A percentile compares a stretch with the other conserved stretches of the same genome.
Evolutionary conservation across 2,113 vertebrate genomes (phyloP).

Genomic region (Podocnemis expansa): DNA sequence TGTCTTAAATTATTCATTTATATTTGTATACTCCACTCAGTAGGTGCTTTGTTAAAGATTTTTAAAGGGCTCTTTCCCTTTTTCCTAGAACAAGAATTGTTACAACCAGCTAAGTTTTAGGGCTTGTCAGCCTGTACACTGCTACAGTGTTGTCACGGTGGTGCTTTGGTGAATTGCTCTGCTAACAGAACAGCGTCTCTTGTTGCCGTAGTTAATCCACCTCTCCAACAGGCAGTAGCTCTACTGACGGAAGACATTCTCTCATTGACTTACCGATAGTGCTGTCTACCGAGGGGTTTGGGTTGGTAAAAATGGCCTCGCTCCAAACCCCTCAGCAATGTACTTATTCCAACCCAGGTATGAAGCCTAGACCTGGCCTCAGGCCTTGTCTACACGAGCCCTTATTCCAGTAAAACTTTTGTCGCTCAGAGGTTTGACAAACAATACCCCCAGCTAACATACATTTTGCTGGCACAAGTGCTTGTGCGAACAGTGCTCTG

Average conservation of each 20-base stretch:
- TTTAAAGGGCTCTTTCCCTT: background rate
- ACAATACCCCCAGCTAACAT: too few species aligned
- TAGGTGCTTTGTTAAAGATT: background rate
- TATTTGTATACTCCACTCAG: background rate
- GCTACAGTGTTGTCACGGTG: too few species aligned
- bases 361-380: background rate
- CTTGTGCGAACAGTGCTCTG: too few species aligned
- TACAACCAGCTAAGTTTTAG: background rate
- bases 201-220: background rate
- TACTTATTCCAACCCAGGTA: background rate
- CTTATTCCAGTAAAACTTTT: too few species aligned
- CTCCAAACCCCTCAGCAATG: background rate
- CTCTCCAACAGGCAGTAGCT: background rate
- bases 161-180: background rate
- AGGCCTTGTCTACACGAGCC: too few species aligned
- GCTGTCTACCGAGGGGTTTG: background rate
- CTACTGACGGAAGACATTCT: background rate
- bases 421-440: too few species aligned
- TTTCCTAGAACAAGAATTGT: background rate
- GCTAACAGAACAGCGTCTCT: background rate
- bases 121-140: background rate
- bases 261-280: background rate
- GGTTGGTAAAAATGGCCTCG: background rate
- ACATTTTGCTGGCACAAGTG: too few species aligned
- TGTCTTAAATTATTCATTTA: background rate